phyloP scores from a whole-genome alignment of 1,140 invertebrate species.

The Euwallacea fornicatus region DNA sequence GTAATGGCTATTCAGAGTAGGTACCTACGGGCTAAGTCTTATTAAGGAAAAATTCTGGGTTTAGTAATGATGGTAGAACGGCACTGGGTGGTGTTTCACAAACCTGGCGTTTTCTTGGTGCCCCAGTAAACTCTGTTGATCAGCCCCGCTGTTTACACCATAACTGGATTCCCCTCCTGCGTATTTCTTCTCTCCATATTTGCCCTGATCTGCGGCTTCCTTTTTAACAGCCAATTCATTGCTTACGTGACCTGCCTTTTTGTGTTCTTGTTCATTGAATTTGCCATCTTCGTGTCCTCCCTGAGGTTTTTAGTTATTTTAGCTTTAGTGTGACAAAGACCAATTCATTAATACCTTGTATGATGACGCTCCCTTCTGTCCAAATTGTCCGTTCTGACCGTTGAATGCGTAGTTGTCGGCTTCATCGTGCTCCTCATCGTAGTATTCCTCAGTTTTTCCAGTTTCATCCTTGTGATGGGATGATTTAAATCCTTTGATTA shows the following conservation, averaged over 20 bases:
- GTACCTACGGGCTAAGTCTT: not conserved
- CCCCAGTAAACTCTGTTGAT: slow-evolving; percentile 60
- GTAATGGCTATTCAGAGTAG: slow-evolving; percentile 16
- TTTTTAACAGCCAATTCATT: slow-evolving; percentile 58
- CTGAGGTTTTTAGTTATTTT: not conserved
- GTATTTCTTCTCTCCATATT: slow-evolving; percentile 60
- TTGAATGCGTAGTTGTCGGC: slow-evolving; percentile 60
- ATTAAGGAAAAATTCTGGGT: not conserved
- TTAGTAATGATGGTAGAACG: slow-evolving; percentile 38
- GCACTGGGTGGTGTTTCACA: slow-evolving; percentile 38
- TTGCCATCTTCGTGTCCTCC: slow-evolving; percentile 60
- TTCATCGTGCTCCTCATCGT: slow-evolving; percentile 67
- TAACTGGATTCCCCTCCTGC: slow-evolving; percentile 57
- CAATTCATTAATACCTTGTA: slow-evolving; percentile 49
- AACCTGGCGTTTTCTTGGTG: slow-evolving; percentile 55
- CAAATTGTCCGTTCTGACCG: slow-evolving; percentile 56
- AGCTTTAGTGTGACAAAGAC: not conserved
- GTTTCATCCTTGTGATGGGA: slow-evolving; percentile 69
- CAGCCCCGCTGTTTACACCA: slow-evolving; percentile 60
- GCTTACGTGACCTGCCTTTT: slow-evolving; percentile 60
- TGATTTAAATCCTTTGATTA: slow-evolving; percentile 65
- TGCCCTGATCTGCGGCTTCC: slow-evolving; percentile 58
- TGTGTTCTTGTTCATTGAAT: slow-evolving; percentile 57
- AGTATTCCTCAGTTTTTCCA: slow-evolving; percentile 66
- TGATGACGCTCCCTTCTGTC: slow-evolving; percentile 57